These are phyloP conservation scores for Liparis tanakae DNA, from an alignment of 2,797 vertebrate genomes.

Conservation along the genomic window DNA sequence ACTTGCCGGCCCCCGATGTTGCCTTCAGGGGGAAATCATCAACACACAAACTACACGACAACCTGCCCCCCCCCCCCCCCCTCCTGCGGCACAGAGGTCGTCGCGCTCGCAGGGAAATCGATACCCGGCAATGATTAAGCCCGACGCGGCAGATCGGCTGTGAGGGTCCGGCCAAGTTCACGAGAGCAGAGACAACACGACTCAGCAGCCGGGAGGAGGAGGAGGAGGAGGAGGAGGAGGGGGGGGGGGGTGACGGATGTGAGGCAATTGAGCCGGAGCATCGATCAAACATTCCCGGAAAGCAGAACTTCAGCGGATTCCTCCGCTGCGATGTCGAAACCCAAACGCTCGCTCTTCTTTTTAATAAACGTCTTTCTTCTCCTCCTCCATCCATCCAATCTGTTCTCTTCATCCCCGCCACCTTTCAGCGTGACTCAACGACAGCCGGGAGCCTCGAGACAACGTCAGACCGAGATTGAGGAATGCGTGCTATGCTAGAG, in stretches of 20 bases:
- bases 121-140: conserved; percentile 75
- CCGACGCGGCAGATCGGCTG: conserved; percentile 50
- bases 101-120: conserved; percentile 68
- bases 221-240: conserved; percentile 38
- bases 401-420: conserved; percentile 10
- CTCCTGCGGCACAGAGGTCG: conserved; percentile 44
- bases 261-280: conserved; percentile 56
- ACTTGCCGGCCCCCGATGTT: conserved; percentile 7
- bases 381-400: neutral
- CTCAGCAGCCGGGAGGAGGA: conserved; percentile 58
- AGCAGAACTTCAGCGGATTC: conserved; percentile 52
- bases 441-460: neutral
- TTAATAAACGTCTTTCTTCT: neutral
- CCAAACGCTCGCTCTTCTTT: neutral
- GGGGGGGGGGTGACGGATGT: conserved; percentile 57
- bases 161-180: conserved; percentile 57
- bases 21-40: conserved; percentile 17
- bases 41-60: conserved; percentile 40
- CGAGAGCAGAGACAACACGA: conserved; percentile 52
- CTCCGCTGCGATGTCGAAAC: conserved; percentile 2
- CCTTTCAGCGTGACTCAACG: neutral
- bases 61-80: conserved; percentile 6
- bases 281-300: conserved; percentile 60
- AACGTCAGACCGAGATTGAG: neutral
- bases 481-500: neutral